Evolutionary conservation across 2,888 invertebrate genomes (phyloP).

Genomic region (Philhelius pedissequus): DNA sequence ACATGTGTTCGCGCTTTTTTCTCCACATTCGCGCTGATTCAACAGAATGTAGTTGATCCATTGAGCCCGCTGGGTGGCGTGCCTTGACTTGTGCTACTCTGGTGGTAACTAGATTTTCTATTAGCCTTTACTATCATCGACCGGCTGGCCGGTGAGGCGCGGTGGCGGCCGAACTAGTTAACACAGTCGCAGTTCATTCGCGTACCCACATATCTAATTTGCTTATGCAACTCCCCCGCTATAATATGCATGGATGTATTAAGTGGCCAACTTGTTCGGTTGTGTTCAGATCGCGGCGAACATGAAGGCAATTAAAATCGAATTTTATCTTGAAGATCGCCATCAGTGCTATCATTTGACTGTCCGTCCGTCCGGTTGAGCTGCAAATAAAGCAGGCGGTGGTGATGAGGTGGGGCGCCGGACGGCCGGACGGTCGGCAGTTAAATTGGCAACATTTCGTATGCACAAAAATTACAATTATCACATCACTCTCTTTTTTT

Average conservation of each 20-base stretch:
- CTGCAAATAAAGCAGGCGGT: background rate
- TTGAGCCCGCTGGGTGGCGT: slow-evolving; percentile 63
- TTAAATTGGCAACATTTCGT: slow-evolving; percentile 43
- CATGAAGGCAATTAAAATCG: slow-evolving; percentile 76
- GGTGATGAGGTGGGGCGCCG: background rate
- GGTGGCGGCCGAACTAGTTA: slow-evolving; percentile 35
- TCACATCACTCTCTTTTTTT: slow-evolving; percentile 43
- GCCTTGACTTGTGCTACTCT: slow-evolving; percentile 58
- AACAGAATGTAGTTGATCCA: slow-evolving; percentile 31
- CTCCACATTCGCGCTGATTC: slow-evolving; percentile 15
- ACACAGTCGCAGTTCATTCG: slow-evolving; percentile 1
- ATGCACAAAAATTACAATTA: slow-evolving; percentile 62
- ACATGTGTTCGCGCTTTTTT: slow-evolving; percentile 62
- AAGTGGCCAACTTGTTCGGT: slow-evolving; percentile 4
- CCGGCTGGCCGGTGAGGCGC: background rate
- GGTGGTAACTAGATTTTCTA: slow-evolving; percentile 62
- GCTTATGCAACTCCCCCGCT: slow-evolving; percentile 61
- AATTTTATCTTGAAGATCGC: slow-evolving; percentile 66
- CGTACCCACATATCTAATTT: slow-evolving; percentile 45
- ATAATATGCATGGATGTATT: too few species aligned
- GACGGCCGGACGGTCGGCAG: background rate
- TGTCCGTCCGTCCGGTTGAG: slow-evolving; percentile 30
- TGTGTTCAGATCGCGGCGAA: slow-evolving; percentile 68
- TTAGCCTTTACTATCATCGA: slow-evolving; percentile 20
- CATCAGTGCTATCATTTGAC: slow-evolving; percentile 31